A percentile compares a stretch with the other conserved stretches of the same genome.
phyloP scores from a whole-genome alignment of 2,888 invertebrate species.

The Malachius bipustulatus region DNA sequence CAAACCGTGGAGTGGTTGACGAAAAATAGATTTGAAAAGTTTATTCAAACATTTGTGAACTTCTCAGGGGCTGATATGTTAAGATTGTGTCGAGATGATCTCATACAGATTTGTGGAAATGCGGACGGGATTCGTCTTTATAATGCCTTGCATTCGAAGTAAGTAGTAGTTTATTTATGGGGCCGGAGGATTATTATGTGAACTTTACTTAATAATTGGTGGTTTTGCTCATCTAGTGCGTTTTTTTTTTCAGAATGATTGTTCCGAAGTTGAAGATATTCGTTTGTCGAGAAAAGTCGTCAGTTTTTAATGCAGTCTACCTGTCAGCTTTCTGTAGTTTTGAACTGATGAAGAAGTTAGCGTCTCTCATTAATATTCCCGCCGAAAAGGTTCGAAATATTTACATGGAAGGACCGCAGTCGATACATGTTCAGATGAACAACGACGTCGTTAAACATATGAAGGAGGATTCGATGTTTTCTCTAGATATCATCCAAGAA shows the following conservation, averaged over 20 bases:
- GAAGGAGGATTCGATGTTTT: conserved; percentile 64
- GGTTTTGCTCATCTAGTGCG: neutral
- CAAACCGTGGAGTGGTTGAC: conserved; percentile 74
- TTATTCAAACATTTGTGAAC: conserved; percentile 65
- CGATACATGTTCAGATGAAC: conserved; percentile 70
- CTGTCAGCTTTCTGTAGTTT: conserved; percentile 53
- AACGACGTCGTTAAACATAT: conserved; percentile 78
- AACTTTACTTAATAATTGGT: conserved; percentile 3
- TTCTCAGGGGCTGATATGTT: conserved; percentile 85
- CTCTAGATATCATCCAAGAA: conserved; percentile 43
- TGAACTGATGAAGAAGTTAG: conserved; percentile 56
- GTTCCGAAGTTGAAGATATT: conserved; percentile 75
- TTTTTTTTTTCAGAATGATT: conserved; percentile 41
- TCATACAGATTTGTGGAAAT: conserved; percentile 88
- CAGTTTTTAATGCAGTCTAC: conserved; percentile 71
- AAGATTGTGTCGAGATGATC: conserved; percentile 78
- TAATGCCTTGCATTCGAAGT: conserved; percentile 81
- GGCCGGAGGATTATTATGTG: neutral
- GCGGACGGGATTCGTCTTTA: conserved; percentile 89
- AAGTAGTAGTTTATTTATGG: conserved; percentile 33
- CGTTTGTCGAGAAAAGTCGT: conserved; percentile 55
- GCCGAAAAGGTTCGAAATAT: conserved; percentile 42
- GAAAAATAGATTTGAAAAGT: conserved; percentile 63
- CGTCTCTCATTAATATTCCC: conserved; percentile 43
- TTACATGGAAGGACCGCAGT: conserved; percentile 70